Base-by-base conservation (phyloP, 2,113 vertebrate species). In the Coryphaenoides rupestris region DNA sequence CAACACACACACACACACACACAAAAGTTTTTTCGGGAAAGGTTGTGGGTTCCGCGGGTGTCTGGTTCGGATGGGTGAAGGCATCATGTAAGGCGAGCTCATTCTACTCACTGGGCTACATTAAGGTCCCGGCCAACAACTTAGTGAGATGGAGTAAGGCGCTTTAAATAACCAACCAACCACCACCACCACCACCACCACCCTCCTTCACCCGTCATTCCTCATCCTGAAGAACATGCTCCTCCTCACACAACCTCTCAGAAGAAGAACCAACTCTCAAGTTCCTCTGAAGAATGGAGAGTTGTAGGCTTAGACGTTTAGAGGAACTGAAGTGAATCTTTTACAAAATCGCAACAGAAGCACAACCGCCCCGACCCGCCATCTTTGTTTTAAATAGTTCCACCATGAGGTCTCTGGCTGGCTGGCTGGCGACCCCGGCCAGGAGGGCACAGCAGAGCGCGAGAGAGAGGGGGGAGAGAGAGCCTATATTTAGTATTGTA, bases 351-450 rank as follows among this genome's bases (percentile, higher is more conserved):
- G n/a, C 19, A 65, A 65, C 33, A 40, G 47, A 63, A 33, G 5
- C 33, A 74, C 60, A 65, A 73, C 66, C 67, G 55, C 74, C 66
- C 33, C 72, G 58, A 65, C 71, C 66, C 67, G 55, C 74, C 66
- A 70, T 72, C 33, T 74, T 69, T 66, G 49, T 12, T n/a, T n/a
- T 17, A 24, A 45, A 52, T 65, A 26, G 69, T 82, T 78, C 69
- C 63, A 69, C 71, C 72, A 65, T 0, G 64, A 80, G 79, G 84
- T 80, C 79, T 78, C 61, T 53, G n/a, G n/a, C n/a, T n/a, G n/a
- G n/a, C n/a, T n/a, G n/a, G n/a, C n/a, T n/a, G 60, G 49, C 69
- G 70, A 73, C 56, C 33, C 50, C 56, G 55, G 72, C 75, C 75
- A 72, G 69, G 58, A 70, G 63, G 68, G 53, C 75, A 68, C n/a